phyloP scores from a whole-genome alignment of 92 coral and sea anemone species.

The Porites cylindrica region DNA sequence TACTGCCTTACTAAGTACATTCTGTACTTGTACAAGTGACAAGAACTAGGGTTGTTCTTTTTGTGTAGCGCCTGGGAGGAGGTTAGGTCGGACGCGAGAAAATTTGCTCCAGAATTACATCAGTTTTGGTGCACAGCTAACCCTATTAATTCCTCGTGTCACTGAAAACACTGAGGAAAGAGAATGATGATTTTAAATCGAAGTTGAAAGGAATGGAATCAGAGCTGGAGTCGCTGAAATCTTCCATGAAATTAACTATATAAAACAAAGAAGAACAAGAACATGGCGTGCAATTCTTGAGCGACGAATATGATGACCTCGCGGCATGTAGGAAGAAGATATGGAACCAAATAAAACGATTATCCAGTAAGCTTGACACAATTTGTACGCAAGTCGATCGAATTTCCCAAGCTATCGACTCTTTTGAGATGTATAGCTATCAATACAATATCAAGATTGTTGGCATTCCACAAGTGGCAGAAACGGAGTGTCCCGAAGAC shows the following conservation, averaged over 20 bases:
- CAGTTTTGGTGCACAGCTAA: neutral
- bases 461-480: neutral
- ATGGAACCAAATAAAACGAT: too few species aligned
- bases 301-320: too few species aligned
- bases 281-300: too few species aligned
- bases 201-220: neutral
- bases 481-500: conserved; percentile 12
- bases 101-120: neutral
- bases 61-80: too few species aligned
- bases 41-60: neutral
- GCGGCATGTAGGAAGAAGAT: too few species aligned
- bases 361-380: conserved; percentile 13
- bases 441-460: neutral
- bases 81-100: neutral
- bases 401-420: conserved; percentile 12
- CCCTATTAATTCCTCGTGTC: conserved; percentile 1
- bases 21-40: neutral
- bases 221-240: neutral
- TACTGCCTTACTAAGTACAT: neutral
- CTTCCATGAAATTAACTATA: conserved; percentile 10
- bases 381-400: conserved; percentile 8
- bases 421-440: conserved; percentile 17
- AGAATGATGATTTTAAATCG: neutral
- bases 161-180: conserved; percentile 15
- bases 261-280: neutral